Conservation (phyloP, 2,888 invertebrate genomes). For the Macrophya alboannulata region DNA sequence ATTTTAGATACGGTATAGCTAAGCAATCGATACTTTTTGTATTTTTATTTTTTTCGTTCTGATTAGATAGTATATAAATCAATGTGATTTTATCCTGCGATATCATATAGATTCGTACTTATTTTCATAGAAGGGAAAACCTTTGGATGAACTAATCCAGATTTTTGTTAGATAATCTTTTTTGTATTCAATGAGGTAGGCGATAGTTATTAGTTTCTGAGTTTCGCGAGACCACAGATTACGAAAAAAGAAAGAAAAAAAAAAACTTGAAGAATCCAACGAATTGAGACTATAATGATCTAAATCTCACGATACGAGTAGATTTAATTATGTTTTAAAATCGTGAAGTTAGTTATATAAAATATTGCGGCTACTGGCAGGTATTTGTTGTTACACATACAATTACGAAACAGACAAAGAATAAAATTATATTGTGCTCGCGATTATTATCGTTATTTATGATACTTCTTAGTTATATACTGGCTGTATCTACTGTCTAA, state of each 20-base stretch:
- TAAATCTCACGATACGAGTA: background rate
- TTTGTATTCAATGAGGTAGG: background rate
- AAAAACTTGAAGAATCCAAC: no score
- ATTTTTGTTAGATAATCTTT: background rate
- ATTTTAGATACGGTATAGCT: background rate
- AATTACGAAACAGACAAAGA: background rate
- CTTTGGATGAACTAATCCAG: background rate
- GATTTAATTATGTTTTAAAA: background rate
- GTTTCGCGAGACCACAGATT: background rate
- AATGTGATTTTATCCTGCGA: background rate
- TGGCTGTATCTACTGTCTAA: background rate
- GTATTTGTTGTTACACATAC: background rate
- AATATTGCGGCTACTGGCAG: background rate
- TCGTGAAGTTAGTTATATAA: background rate
- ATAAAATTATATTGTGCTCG: background rate
- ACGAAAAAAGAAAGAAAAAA: background rate
- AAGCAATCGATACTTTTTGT: no score
- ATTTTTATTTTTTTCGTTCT: no score
- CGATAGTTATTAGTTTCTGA: background rate
- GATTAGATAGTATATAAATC: background rate
- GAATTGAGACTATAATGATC: background rate
- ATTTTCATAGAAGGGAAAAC: background rate
- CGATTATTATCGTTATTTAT: background rate
- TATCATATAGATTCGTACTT: background rate
- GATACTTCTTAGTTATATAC: background rate